Evolutionary conservation across 2,888 invertebrate species (phyloP), one percentile per base, ranked within the genome.

Genomic region (Plebejus argus): DNA sequence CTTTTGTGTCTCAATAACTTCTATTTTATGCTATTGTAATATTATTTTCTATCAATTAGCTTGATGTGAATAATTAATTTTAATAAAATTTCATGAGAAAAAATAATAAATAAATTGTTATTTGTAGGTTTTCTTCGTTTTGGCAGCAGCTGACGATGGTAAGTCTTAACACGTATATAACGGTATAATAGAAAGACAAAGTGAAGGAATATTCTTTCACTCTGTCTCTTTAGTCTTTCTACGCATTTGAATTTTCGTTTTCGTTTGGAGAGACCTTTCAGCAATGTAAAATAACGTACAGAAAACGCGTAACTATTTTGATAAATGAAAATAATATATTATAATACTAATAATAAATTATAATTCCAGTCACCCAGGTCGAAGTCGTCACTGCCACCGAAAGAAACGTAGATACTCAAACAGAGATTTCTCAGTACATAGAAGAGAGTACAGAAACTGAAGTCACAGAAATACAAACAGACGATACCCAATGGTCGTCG

Each of bases 61-160:
- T 45, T 45, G 3, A 12, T 12, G 45, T 10, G 45, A 45, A 2
- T 12, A 45, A 12, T 45, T 10, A 45, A 45, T 45, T 45, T 10
- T 45, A 45, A 45, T 45, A 45, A 45, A 3, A 35, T 70, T 18
- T n/a, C 3, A 35, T 35, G 1, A 71, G 0, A n/a, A 33, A 5
- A 8, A n/a, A n/a, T n/a, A n/a, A n/a, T 35, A 70, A 33, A 10
- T 71, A 0, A 10, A 39, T 39, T 39, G 1, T 10, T 35, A 28
- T 35, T 39, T 45, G 12, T 72, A 72, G 72, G 45, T 72, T 10
- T 33, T 45, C 20, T 45, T 45, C 6, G 23, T n/a, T 72, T 39
- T 72, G 20, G 20, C 72, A 8, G 12, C 45, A n/a, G 72, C 72
- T 23, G 72, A 72, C 20, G 72, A 72, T 45, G 39, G 72, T 72